A percentile compares a stretch with the other conserved stretches of the same genome.
phyloP scores from a whole-genome alignment of 2,888 invertebrate genomes.

The Acanthacorydalis orientalis region DNA sequence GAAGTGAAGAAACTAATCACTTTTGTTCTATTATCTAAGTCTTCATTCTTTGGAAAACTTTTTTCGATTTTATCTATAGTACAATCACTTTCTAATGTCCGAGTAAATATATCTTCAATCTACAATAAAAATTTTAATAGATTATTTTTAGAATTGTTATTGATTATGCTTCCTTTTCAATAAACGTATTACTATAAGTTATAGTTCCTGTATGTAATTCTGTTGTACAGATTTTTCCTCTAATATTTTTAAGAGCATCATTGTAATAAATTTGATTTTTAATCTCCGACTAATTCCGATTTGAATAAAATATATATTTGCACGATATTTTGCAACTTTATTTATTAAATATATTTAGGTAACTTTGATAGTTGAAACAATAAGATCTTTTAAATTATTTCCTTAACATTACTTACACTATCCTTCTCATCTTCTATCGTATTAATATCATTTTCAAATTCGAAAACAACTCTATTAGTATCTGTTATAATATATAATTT shows the following conservation, averaged over 20 bases:
- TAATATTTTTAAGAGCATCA: too few species aligned
- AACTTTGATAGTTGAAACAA: too few species aligned
- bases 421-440: conserved; percentile 24
- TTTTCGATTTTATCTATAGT: conserved; percentile 37
- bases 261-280: too few species aligned
- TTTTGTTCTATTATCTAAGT: conserved; percentile 26
- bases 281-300: too few species aligned
- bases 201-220: too few species aligned
- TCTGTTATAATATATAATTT: conserved; percentile 40
- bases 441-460: conserved; percentile 32
- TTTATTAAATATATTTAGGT: too few species aligned
- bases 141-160: conserved; percentile 6
- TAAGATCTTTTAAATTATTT: too few species aligned
- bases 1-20: conserved; percentile 41
- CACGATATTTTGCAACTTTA: too few species aligned
- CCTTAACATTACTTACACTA: conserved; percentile 26
- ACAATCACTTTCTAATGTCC: conserved; percentile 34
- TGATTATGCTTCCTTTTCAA: neutral
- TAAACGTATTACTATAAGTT: too few species aligned
- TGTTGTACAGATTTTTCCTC: too few species aligned
- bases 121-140: conserved; percentile 18
- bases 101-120: conserved; percentile 35
- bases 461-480: conserved; percentile 36
- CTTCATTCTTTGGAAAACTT: conserved; percentile 22
- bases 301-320: too few species aligned